phyloP scores from a whole-genome alignment of 2,113 vertebrate genomes.

The Sarotherodon lohbergeri region DNA sequence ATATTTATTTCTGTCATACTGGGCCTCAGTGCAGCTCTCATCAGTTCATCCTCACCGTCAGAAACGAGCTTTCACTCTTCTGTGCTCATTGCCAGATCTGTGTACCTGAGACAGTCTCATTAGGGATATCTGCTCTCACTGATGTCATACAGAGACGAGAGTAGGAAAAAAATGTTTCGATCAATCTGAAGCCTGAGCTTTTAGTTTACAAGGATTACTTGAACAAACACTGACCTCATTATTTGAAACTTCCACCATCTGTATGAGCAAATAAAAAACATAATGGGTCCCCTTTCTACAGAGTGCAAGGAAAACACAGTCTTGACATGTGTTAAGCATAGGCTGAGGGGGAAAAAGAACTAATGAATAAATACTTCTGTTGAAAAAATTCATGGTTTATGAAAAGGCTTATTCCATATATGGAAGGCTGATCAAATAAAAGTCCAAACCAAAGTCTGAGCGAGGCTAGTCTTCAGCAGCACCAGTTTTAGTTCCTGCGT shows the following conservation, averaged over 20 bases:
- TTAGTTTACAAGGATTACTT: background rate
- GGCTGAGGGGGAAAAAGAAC: background rate
- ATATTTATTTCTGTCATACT: background rate
- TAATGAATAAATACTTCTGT: background rate
- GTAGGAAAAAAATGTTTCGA: background rate
- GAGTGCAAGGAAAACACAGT: background rate
- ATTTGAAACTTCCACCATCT: background rate
- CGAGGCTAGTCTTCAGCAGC: background rate
- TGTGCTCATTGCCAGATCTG: background rate
- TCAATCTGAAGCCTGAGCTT: background rate
- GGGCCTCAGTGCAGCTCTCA: background rate
- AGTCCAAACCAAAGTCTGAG: background rate
- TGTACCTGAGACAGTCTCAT: background rate
- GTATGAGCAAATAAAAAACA: background rate
- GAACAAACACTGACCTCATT: background rate
- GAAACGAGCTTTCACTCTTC: background rate
- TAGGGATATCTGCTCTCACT: background rate
- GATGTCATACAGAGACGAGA: background rate
- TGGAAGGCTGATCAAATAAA: background rate
- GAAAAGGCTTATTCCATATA: background rate
- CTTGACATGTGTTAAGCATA: background rate
- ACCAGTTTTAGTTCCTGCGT: background rate
- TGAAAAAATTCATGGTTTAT: background rate
- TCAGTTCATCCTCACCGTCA: background rate
- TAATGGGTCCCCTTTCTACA: background rate